These are phyloP conservation scores for Acinonyx jubatus DNA, from an alignment of 2,113 vertebrate genomes.

Conservation along the genomic window DNA sequence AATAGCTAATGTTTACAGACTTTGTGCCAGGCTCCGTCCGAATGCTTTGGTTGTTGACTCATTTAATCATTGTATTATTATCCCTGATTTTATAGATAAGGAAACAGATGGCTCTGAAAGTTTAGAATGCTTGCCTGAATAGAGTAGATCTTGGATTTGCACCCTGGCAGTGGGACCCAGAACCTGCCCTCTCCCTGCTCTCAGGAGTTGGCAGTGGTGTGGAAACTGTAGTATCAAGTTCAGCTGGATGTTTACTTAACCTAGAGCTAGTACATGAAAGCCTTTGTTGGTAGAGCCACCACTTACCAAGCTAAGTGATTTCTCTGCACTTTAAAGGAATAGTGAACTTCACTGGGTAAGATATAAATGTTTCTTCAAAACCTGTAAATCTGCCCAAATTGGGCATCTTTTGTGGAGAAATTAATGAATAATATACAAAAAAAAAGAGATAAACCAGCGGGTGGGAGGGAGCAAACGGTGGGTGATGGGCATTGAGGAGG, in stretches of 20 bases:
- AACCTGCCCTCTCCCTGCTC: background rate
- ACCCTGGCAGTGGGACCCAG: background rate
- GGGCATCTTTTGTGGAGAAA: background rate
- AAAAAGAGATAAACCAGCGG: background rate
- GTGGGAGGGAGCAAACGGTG: too few species aligned
- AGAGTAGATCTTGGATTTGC: background rate
- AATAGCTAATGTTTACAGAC: background rate
- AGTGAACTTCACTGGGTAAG: background rate
- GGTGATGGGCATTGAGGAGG: too few species aligned
- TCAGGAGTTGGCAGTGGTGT: background rate
- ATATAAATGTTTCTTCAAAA: background rate
- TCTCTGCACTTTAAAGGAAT: background rate
- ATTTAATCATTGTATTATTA: background rate
- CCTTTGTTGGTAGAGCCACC: background rate
- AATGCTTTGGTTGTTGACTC: background rate
- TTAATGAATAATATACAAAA: background rate
- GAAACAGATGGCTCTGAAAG: background rate
- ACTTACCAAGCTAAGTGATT: background rate
- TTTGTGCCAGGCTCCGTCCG: background rate
- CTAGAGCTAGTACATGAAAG: background rate
- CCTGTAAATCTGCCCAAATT: background rate
- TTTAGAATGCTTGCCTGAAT: background rate
- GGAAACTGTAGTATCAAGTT: background rate
- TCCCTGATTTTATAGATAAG: background rate
- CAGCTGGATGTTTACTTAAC: background rate